These are phyloP conservation scores for Latrodectus elegans DNA, from an alignment of 2,888 invertebrate genomes.

Conservation along the genomic window DNA sequence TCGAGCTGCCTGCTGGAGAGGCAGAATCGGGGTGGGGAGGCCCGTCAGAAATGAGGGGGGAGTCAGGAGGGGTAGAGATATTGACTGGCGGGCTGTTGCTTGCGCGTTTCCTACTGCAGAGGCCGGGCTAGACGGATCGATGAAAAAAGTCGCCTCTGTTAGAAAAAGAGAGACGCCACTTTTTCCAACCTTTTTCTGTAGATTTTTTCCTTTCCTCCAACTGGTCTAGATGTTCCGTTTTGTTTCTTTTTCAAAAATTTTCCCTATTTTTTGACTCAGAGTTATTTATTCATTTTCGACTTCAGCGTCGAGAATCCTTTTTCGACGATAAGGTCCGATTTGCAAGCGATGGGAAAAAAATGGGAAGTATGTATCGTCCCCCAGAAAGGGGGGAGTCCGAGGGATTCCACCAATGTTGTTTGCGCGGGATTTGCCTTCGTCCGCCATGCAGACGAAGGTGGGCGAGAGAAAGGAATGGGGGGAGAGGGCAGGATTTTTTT, in stretches of 20 bases:
- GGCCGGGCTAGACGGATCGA: conserved; percentile 66
- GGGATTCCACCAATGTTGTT: not conserved
- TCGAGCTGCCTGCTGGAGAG: conserved; percentile 7
- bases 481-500: conserved; percentile 19
- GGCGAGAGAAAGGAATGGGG: conserved; percentile 11
- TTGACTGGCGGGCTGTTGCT: conserved; percentile 66
- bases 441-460: conserved; percentile 4
- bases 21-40: conserved; percentile 12
- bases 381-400: not conserved
- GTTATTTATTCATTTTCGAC: conserved; percentile 59
- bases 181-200: conserved; percentile 40
- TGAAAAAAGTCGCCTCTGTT: conserved; percentile 66
- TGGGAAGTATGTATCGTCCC: not conserved
- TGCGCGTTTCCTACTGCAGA: conserved; percentile 55
- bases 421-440: not conserved
- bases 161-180: conserved; percentile 68
- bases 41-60: conserved; percentile 13
- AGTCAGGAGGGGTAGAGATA: conserved; percentile 42
- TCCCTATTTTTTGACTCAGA: not conserved
- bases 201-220: conserved; percentile 26
- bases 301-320: conserved; percentile 21
- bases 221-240: conserved; percentile 23
- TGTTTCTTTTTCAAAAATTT: conserved; percentile 5
- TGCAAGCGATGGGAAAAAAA: conserved; percentile 34
- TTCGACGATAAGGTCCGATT: conserved; percentile 36